phyloP scores from a whole-genome alignment of 2,888 invertebrate species.

The Amphimallon solstitiale region DNA sequence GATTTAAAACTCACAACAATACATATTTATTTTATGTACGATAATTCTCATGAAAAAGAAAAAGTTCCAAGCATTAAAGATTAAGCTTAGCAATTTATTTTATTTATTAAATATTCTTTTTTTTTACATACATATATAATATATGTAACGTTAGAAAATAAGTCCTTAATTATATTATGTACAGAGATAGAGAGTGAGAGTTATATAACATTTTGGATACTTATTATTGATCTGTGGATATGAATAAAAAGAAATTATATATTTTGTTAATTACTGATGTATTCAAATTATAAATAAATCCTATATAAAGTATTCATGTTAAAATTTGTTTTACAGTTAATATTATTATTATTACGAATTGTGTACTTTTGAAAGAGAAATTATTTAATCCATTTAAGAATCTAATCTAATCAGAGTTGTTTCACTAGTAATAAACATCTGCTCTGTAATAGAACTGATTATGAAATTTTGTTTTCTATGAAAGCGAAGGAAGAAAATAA shows the following conservation, averaged over 20 bases:
- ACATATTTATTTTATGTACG: constrained; percentile 8
- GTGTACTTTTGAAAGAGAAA: too few species aligned
- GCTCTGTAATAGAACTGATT: too few species aligned
- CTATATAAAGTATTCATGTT: background rate
- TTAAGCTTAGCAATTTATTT: background rate
- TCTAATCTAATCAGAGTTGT: background rate
- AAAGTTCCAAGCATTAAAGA: too few species aligned
- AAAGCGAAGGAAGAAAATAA: constrained; percentile 30
- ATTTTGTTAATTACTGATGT: too few species aligned
- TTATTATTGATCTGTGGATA: constrained; percentile 28
- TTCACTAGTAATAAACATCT: too few species aligned
- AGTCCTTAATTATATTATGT: constrained; percentile 9
- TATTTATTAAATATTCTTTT: constrained; percentile 3
- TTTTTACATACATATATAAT: constrained; percentile 7
- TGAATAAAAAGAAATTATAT: constrained; percentile 1
- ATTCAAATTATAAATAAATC: too few species aligned
- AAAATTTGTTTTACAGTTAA: background rate
- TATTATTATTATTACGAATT: constrained; percentile 1
- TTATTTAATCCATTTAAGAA: constrained; percentile 1
- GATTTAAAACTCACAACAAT: constrained; percentile 12
- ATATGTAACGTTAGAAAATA: constrained; percentile 7
- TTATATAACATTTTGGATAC: constrained; percentile 14
- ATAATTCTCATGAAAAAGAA: too few species aligned
- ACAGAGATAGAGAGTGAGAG: constrained; percentile 5
- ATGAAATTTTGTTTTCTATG: constrained; percentile 35